Base-by-base conservation (phyloP, 2,113 vertebrate genomes). In the Dermatemys mawii region DNA sequence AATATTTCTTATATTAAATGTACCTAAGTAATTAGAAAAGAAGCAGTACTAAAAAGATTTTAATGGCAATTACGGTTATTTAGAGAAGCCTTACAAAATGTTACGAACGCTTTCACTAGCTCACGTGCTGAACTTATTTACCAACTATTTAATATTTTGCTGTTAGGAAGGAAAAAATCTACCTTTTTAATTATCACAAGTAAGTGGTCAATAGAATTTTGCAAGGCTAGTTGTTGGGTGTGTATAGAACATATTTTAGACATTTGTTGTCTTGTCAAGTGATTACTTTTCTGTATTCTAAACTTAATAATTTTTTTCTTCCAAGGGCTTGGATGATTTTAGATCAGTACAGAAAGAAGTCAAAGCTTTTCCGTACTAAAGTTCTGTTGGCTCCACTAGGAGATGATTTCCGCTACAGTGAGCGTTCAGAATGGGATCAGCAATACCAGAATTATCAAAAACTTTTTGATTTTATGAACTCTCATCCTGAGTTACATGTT, bases 341-440 rank as follows among this genome's bases (percentile, higher is more conserved):
- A 96, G 99, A 99, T 92, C 99, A 99, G 90, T 99, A 99, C 96
- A 98, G 99, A 35, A 99, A 99, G 97, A 99, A 99, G 97, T 99
- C 99, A 53, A 98, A 98, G n/a, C 99, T 99, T 83, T 99, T 98
- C 93, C 99, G 98, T 19, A 98, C 98, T 2, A 98, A 98, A 35
- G 99, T 99, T 83, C 96, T 99, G 2, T 95, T 99, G 78, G 98
- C 97, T 83, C 99, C 99, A 1, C 97, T 99, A 1, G 99, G 99
- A 8, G 99, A 99, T 87, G 99, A 99, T 97, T 99, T 99, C 89
- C 99, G 99, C 21, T 99, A 98, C 55, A 49, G n/a, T 5, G 99
- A 99, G 79, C 98, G 98, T 57, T 97, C 97, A 6, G 99, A 99
- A 90, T 99, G 99, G 99, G 99, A 99, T 94, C 98, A 98, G 55